Base-by-base conservation (phyloP, 1,140 invertebrate genomes). In the Trichonephila clavata region DNA sequence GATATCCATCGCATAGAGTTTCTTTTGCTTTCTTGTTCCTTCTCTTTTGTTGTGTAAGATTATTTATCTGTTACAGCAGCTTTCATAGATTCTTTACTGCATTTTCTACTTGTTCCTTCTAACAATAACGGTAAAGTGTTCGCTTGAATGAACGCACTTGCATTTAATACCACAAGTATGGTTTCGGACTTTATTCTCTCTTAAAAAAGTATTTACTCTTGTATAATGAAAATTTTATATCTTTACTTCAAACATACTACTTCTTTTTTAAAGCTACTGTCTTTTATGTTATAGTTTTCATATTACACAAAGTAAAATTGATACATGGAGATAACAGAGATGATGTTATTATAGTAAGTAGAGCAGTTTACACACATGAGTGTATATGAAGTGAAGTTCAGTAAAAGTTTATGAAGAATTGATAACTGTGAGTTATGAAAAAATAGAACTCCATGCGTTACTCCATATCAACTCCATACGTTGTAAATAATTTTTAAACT, bases 11-110 rank as follows among this genome's bases (percentile, higher is more conserved):
- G 65, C 71, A 86, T 39, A 39, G 91, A 59, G 32, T 32, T 59
- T 92, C 63, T 86, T 86, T 86, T 50, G 60, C 32, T 92, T 92
- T 83, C 32, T 24, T 43, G 50, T 21, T 27, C 16, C 50, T 20
- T 20, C 27, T 24, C 90, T 92, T 86, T 92, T 92, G 61, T 86
- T 86, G 63, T 92, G 81, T 32, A 39, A 92, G 80, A 86, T 92
- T 92, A 92, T 92, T 86, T 92, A 92, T 71, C 83, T 92, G 81
- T 86, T 71, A 84, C 91, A 92, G 61, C 24, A 84, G 80, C 80
- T 83, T 92, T 92, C 77, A 81, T 90, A 57, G 89, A 90, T 77
- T 39, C 68, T 77, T 77, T 39, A 77, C 68, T 77, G 68, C 32
- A 27, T 77, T 77, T 32, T 27, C 27, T 77, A 83, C 81, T 83